Percentiles rank a stretch among this genome's conserved stretches.
Evolutionary conservation across 2,888 invertebrate genomes (phyloP).

Genomic region (Drosophila paramelanica): DNA sequence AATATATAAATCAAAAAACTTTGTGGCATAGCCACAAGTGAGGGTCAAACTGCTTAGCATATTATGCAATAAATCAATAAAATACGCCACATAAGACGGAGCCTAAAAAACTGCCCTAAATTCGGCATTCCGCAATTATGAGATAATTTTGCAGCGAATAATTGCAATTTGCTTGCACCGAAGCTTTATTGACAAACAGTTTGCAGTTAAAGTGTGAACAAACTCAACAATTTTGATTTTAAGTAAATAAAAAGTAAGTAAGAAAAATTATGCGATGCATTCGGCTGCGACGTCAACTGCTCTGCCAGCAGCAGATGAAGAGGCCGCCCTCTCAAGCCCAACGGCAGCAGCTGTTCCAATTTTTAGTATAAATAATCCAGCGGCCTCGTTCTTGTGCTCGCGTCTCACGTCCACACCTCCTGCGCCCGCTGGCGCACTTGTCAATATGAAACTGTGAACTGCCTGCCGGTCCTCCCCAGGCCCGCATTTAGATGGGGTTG

Average conservation of each 20-base stretch:
- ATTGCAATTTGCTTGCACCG: constrained; percentile 12
- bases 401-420: constrained; percentile 14
- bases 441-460: constrained; percentile 66
- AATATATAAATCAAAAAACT: constrained; percentile 67
- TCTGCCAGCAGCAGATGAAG: constrained; percentile 36
- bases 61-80: constrained; percentile 51
- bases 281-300: constrained; percentile 22
- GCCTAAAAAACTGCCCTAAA: background rate
- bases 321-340: constrained; percentile 32
- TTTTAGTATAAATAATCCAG: constrained; percentile 74
- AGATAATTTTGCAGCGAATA: constrained; percentile 7
- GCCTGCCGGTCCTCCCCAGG: constrained; percentile 7
- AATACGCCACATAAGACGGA: constrained; percentile 4
- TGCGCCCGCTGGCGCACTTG: constrained; percentile 56
- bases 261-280: constrained; percentile 7
- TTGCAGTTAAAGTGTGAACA: constrained; percentile 15
- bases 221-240: constrained; percentile 16
- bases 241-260: background rate
- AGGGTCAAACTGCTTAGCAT: constrained; percentile 36
- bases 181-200: constrained; percentile 18
- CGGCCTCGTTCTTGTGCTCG: constrained; percentile 54
- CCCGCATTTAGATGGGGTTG: constrained; percentile 49
- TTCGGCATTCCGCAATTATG: background rate
- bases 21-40: constrained; percentile 26
- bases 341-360: constrained; percentile 76